These are phyloP conservation scores for Psittacula echo DNA, from an alignment of 2,797 vertebrate genomes.

Conservation along the genomic window DNA sequence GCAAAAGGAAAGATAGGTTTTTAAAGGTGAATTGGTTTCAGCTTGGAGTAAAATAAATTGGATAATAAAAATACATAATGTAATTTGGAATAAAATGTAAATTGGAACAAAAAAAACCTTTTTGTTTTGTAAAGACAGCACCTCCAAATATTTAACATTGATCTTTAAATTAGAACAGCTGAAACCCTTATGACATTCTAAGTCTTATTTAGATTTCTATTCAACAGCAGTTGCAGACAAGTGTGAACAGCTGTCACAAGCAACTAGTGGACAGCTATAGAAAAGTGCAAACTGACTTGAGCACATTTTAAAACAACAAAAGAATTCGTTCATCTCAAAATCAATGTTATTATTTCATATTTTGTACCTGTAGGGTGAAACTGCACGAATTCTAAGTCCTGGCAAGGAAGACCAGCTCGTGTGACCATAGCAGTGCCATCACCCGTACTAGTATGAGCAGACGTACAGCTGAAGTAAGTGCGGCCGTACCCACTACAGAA, in stretches of 20 bases:
- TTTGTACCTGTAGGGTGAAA: conserved; percentile 97
- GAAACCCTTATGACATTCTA: not conserved
- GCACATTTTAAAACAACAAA: not conserved
- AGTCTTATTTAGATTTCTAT: not conserved
- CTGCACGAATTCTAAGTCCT: conserved; percentile 98
- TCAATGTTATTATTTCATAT: not conserved
- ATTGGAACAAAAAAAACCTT: not conserved
- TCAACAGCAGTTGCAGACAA: not conserved
- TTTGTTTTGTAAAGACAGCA: not conserved
- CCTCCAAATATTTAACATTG: not conserved
- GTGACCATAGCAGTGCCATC: conserved; percentile 96
- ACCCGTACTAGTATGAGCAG: conserved; percentile 95
- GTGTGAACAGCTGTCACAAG: not conserved
- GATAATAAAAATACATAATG: not conserved
- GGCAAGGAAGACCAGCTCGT: conserved; percentile 93
- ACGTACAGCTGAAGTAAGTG: conserved; percentile 96
- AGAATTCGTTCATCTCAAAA: not conserved
- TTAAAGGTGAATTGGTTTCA: not conserved
- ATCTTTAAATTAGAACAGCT: not conserved
- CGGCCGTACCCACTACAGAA: conserved; percentile 92
- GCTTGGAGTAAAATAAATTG: not conserved
- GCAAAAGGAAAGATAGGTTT: not conserved
- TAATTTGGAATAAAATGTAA: not conserved
- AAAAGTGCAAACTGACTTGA: not conserved
- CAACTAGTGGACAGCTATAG: not conserved